Conservation (phyloP, 2,797 vertebrate genomes). For the Anomalospiza imberbis region DNA sequence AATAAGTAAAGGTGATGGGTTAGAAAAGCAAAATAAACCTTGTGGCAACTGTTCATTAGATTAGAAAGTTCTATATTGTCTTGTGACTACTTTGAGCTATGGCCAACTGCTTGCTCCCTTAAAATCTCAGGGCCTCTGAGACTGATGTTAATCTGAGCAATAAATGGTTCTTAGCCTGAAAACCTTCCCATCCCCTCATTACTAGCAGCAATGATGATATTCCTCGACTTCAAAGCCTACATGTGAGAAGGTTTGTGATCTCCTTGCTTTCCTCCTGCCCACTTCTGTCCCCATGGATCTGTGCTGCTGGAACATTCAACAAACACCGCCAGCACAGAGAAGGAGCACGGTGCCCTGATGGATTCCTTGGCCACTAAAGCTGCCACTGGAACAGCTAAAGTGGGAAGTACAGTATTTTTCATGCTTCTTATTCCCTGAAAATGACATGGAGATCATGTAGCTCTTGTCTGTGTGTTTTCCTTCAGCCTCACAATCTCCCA, state of each 20-base stretch:
- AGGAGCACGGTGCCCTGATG: neutral
- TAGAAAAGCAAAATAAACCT: neutral
- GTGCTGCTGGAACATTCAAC: neutral
- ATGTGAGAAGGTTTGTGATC: neutral
- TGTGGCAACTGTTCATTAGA: neutral
- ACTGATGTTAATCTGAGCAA: neutral
- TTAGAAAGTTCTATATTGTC: neutral
- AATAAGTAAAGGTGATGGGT: neutral
- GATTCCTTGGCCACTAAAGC: neutral
- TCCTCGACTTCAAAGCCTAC: neutral
- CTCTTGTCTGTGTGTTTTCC: neutral
- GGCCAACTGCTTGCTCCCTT: neutral
- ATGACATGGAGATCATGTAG: neutral
- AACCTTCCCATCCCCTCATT: neutral
- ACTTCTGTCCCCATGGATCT: neutral
- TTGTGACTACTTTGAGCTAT: neutral
- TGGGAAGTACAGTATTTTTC: neutral
- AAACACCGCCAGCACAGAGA: neutral
- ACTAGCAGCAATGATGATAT: neutral
- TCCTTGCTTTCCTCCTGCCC: neutral
- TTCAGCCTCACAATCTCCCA: neutral
- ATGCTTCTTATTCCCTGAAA: neutral
- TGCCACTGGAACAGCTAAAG: neutral
- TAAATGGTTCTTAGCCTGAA: neutral
- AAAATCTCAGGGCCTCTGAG: neutral